Percentiles rank a stretch among this genome's conserved stretches.
Conservation (phyloP, 35 echinoderm and acorn worm genomes). For the Lytechinus variegatus region DNA sequence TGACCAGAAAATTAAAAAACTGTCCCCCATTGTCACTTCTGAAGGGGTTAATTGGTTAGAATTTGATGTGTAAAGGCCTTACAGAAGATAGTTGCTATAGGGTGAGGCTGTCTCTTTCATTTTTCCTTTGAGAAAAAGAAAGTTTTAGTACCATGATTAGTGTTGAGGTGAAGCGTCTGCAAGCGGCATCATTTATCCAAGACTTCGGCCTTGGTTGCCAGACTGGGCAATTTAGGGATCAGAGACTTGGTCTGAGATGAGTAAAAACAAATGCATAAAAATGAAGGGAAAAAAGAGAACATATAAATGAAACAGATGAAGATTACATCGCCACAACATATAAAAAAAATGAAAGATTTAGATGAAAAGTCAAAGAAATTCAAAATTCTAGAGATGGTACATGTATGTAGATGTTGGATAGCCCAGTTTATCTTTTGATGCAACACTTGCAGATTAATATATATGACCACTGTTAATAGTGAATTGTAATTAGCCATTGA, state of each 20-base stretch:
- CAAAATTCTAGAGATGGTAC: not conserved
- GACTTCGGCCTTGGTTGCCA: constrained; percentile 88
- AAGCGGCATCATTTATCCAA: constrained; percentile 82
- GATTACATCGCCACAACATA: not conserved
- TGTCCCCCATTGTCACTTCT: not conserved
- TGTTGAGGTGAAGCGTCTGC: constrained; percentile 34
- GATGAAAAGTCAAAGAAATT: not conserved
- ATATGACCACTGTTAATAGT: not conserved
- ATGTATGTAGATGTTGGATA: not conserved
- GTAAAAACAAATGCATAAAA: constrained; percentile 62
- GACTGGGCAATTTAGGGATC: constrained; percentile 96
- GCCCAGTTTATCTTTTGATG: not conserved
- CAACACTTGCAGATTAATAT: not conserved
- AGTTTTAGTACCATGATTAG: constrained; percentile 56
- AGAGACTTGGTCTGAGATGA: constrained; percentile 91
- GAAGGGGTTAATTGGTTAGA: not conserved
- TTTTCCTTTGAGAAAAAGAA: constrained; percentile 14
- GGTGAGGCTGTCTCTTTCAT: not conserved
- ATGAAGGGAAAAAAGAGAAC: constrained; percentile 39
- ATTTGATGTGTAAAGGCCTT: constrained; percentile 18
- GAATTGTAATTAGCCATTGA: not conserved
- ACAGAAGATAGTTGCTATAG: not conserved
- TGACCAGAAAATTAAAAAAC: not conserved
- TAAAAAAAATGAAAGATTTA: constrained; percentile 37
- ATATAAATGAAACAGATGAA: constrained; percentile 36